A percentile compares a stretch with the other conserved stretches of the same genome.
Conservation (phyloP, 2,888 invertebrate genomes). For the Eurytoma californica region DNA sequence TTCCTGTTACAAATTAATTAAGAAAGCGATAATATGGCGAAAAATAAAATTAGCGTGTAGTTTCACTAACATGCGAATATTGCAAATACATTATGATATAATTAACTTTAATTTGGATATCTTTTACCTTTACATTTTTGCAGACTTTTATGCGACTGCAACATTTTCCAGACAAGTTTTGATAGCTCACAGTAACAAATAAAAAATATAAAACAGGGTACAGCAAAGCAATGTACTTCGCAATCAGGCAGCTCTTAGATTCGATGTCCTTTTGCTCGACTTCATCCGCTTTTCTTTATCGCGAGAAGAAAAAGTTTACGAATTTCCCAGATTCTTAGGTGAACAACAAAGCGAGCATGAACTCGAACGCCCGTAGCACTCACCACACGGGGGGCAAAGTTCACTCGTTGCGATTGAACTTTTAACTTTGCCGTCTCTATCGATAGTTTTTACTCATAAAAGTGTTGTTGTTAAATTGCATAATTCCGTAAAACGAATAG, state of each 20-base stretch:
- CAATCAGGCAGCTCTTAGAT: conserved; percentile 25
- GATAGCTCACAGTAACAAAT: background rate
- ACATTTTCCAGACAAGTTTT: too few species aligned
- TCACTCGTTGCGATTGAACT: conserved; percentile 23
- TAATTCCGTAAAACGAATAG: too few species aligned
- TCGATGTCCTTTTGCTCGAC: conserved; percentile 7
- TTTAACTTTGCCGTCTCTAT: conserved; percentile 8
- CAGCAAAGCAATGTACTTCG: conserved; percentile 1
- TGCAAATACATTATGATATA: too few species aligned
- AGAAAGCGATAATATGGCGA: too few species aligned
- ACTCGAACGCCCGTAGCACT: background rate
- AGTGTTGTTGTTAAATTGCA: too few species aligned
- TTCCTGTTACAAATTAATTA: too few species aligned
- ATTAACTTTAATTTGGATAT: too few species aligned
- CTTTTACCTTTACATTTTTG: too few species aligned
- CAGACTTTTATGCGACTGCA: too few species aligned
- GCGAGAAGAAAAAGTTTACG: conserved; percentile 2
- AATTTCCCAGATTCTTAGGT: conserved; percentile 8
- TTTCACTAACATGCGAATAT: too few species aligned
- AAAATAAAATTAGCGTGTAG: too few species aligned
- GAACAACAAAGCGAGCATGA: background rate
- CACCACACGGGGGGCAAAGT: conserved; percentile 8
- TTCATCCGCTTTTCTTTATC: conserved; percentile 6
- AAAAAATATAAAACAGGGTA: background rate
- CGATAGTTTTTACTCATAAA: background rate